Conservation (phyloP, 2,888 invertebrate genomes). For the Napeogenes inachia region DNA sequence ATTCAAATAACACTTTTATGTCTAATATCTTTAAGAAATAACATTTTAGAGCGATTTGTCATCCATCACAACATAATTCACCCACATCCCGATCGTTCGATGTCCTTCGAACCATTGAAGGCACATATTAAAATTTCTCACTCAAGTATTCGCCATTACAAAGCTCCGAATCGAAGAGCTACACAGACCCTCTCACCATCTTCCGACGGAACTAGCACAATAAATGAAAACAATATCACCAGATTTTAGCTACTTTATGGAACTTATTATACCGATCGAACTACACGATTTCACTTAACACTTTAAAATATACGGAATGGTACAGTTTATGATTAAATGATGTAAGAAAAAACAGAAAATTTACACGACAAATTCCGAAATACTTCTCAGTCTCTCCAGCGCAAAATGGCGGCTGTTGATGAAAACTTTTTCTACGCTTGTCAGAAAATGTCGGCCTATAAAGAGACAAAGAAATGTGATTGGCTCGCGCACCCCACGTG, state of each 20-base stretch:
- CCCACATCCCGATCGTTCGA: slow-evolving; percentile 83
- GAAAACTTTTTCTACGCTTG: slow-evolving; percentile 97
- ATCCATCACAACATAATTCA: slow-evolving; percentile 76
- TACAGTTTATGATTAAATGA: slow-evolving; percentile 76
- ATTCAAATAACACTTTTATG: slow-evolving; percentile 76
- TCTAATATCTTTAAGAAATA: slow-evolving; percentile 74
- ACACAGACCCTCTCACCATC: slow-evolving; percentile 85
- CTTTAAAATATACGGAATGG: slow-evolving; percentile 79
- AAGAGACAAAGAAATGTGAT: slow-evolving; percentile 60
- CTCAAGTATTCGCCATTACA: slow-evolving; percentile 89
- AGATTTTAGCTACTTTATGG: slow-evolving; percentile 72
- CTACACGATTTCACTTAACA: slow-evolving; percentile 75
- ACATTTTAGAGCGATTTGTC: slow-evolving; percentile 76
- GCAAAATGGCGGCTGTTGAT: slow-evolving; percentile 97
- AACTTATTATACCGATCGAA: slow-evolving; percentile 69
- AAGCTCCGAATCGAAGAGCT: slow-evolving; percentile 83
- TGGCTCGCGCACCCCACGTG: slow-evolving; percentile 70
- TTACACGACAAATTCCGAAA: slow-evolving; percentile 85
- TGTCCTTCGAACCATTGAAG: slow-evolving; percentile 84
- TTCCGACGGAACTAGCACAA: slow-evolving; percentile 84
- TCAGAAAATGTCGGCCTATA: slow-evolving; percentile 84
- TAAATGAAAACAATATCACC: slow-evolving; percentile 82
- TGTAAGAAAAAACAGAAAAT: slow-evolving; percentile 80
- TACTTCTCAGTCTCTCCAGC: slow-evolving; percentile 86
- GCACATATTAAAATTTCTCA: slow-evolving; percentile 84